Conservation (phyloP, 2,113 vertebrate genomes). For the Lamprologus tigripictilis region DNA sequence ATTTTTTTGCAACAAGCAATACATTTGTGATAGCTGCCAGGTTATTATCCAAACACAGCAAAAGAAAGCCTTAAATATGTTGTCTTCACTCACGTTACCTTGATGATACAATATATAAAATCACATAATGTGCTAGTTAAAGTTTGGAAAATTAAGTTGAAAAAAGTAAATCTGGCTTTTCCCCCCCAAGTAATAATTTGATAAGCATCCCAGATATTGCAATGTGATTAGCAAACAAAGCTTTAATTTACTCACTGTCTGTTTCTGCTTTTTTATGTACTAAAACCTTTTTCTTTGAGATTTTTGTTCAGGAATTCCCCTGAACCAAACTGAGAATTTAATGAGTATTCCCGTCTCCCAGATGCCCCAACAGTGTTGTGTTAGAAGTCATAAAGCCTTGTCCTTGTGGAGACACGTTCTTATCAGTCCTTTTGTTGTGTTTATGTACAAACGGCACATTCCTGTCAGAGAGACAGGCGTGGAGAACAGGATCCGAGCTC, state of each 20-base stretch:
- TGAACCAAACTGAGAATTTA: neutral
- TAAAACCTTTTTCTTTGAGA: neutral
- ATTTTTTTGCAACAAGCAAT: neutral
- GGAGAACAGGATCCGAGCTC: neutral
- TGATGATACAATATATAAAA: neutral
- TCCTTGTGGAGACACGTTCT: constrained; percentile 15
- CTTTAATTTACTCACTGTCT: neutral
- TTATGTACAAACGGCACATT: constrained; percentile 61
- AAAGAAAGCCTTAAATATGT: neutral
- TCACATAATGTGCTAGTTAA: neutral
- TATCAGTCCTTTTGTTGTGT: constrained; percentile 46
- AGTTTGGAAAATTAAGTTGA: neutral
- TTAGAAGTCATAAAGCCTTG: neutral
- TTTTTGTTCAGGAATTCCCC: neutral
- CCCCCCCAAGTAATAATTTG: neutral
- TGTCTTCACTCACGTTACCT: neutral
- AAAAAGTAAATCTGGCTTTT: neutral
- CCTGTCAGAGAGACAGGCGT: constrained; percentile 3
- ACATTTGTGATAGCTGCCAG: neutral
- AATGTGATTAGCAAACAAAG: neutral
- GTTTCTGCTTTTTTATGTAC: neutral
- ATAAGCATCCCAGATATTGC: neutral
- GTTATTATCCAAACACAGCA: neutral
- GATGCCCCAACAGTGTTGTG: neutral
- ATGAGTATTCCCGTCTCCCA: neutral